A percentile compares a stretch with the other conserved stretches of the same genome.
These are phyloP conservation scores for Cottus gobio DNA, from an alignment of 2,113 vertebrate genomes.

Conservation along the genomic window DNA sequence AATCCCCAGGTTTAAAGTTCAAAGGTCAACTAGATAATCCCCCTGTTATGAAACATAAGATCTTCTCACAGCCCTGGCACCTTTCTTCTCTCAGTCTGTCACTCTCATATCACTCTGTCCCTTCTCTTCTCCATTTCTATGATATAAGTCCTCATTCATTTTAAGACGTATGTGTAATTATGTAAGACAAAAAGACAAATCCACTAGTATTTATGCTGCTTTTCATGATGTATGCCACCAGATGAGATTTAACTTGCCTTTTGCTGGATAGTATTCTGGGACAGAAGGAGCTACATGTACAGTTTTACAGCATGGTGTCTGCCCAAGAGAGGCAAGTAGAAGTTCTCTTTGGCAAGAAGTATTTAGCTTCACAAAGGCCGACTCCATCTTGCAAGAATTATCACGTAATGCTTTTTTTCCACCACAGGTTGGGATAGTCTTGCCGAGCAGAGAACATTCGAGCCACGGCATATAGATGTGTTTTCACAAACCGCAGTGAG, in stretches of 20 bases:
- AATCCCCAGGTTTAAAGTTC: constrained; percentile 56
- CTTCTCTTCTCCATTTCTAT: background rate
- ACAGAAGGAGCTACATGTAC: background rate
- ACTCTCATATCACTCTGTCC: constrained; percentile 1
- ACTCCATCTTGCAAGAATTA: background rate
- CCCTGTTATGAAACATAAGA: constrained; percentile 70
- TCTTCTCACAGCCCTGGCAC: constrained; percentile 28
- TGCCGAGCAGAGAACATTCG: background rate
- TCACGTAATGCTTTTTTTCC: background rate
- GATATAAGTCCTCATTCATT: background rate
- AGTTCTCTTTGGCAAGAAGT: background rate
- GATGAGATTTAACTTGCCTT: background rate
- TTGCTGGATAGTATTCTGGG: background rate
- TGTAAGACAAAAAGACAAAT: background rate
- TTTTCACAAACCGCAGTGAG: background rate
- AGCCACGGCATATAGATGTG: background rate
- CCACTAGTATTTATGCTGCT: background rate
- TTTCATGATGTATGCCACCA: constrained; percentile 5
- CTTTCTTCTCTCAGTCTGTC: constrained; percentile 19
- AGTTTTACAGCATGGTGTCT: background rate
- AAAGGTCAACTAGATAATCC: constrained; percentile 80
- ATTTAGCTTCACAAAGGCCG: constrained; percentile 12
- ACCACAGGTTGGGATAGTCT: background rate
- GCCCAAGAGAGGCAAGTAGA: background rate
- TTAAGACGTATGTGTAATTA: background rate